Evolutionary conservation across 2,888 invertebrate species (phyloP).

Genomic region (Drosophila phalerata): DNA sequence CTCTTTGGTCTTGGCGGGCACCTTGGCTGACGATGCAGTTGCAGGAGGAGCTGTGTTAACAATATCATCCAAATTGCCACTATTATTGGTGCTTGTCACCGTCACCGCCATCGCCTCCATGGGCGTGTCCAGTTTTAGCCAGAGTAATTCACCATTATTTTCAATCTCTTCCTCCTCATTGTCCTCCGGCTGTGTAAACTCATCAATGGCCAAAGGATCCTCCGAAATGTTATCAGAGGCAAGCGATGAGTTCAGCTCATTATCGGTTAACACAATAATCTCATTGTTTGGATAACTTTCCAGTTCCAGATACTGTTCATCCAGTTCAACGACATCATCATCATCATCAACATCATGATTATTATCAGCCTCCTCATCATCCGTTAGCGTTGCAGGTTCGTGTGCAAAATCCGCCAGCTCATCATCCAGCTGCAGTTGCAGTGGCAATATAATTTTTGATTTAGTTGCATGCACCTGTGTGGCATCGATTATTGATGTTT

Average conservation of each 20-base stretch:
- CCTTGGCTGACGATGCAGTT: slow-evolving; percentile 5
- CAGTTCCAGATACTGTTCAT: slow-evolving; percentile 76
- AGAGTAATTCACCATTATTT: slow-evolving; percentile 69
- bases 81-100: slow-evolving; percentile 1
- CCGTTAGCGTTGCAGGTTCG: slow-evolving; percentile 39
- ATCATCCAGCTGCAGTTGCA: slow-evolving; percentile 60
- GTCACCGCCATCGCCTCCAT: slow-evolving; percentile 8
- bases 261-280: slow-evolving; percentile 79
- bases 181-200: slow-evolving; percentile 64
- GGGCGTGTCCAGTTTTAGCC: slow-evolving; percentile 66
- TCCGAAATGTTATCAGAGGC: slow-evolving; percentile 82
- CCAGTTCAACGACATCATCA: slow-evolving; percentile 47
- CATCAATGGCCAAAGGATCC: slow-evolving; percentile 85
- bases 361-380: slow-evolving; percentile 23
- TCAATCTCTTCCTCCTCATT: slow-evolving; percentile 63
- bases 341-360: background rate
- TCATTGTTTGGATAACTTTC: slow-evolving; percentile 75
- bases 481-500: slow-evolving; percentile 79
- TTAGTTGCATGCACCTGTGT: slow-evolving; percentile 67
- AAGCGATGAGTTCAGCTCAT: slow-evolving; percentile 77
- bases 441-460: slow-evolving; percentile 46
- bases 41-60: background rate
- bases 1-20: slow-evolving; percentile 45
- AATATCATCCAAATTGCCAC: background rate
- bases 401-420: slow-evolving; percentile 72